Base-by-base conservation (phyloP, 2,888 invertebrate genomes). In the Melitaea athalia region DNA sequence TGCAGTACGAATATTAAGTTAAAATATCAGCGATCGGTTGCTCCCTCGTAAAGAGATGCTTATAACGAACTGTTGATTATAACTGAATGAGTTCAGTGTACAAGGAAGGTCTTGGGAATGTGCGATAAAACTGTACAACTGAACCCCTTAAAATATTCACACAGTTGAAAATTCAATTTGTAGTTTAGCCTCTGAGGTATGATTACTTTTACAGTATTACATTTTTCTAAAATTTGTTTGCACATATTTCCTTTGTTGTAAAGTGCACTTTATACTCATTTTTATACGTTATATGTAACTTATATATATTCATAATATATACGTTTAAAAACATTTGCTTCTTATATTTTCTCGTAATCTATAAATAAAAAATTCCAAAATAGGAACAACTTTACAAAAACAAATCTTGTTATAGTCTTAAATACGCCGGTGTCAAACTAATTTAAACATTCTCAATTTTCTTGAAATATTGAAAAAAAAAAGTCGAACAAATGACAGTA, bases 161-260 rank as follows among this genome's bases (percentile, higher is more conserved):
- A 77, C 81, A 76, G 79, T 79, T 83, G 81, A 77, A 86, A 89
- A 88, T 88, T 87, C 84, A 87, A 87, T 88, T 87, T 85, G 81
- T 83, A 85, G 83, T 85, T 84, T 75, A 81, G 77, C 76, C 78
- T 79, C 76, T 75, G 77, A 81, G 80, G 80, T 81, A 83, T 81
- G 81, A 84, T 77, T 78, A 64, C 79, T 79, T 81, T 81, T 76
- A 79, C 49, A 63, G 45, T 31, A 38, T 38, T 38, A 59, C 75
- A 74, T 69, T 75, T 74, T 55, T 59, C 10, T 11, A 55, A 55
- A 45, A 53, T 38, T 17, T 24, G 10, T 47, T 49, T 12, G 33
- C 33, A 10, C 42, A 15, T 57, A 57, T 38, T 57, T 57, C 42
- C 14, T 1, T 12, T 38, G n/a, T 15, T 49, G 5, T 3, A n/a